Evolutionary conservation across 1,140 invertebrate genomes (phyloP), one percentile per base, ranked within the genome.

Genomic region (Drosophila willistoni): DNA sequence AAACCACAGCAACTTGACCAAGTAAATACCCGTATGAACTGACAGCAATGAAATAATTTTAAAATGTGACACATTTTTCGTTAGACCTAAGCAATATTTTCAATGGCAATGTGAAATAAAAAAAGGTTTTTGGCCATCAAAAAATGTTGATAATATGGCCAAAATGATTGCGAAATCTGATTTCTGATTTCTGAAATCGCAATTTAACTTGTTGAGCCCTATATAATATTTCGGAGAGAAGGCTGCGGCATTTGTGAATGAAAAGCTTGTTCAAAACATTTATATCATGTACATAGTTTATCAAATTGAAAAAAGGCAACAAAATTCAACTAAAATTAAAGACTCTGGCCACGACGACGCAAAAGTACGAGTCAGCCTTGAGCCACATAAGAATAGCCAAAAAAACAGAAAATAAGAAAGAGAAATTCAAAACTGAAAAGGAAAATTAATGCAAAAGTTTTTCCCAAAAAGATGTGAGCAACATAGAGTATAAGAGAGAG

Each of bases 261-360:
- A 34, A 34, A 34, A 34, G 6, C 7, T 9, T 34, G 34, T 34
- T 34, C 9, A 9, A 34, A 10, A 34, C 6, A 9, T 34, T 36
- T 9, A 12, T 5, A 10, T n/a, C n/a, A 34, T 51, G 47, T 29
- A 34, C 44, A 39, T 44, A 33, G 22, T 63, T 55, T 55, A 42
- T 55, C 44, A 47, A 51, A 51, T 1, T 22, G 10, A 51, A 51
- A 64, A 36, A 65, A 65, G 47, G 12, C 13, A 55, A 33, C n/a
- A 19, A 66, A 66, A 66, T 36, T 55, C 13, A 42, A 66, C 54
- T 66, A 41, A 47, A 44, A 44, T 63, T 63, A 63, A 44, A 63
- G 61, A 44, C 61, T 22, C 17, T 39, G 42, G 29, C 29, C 5
- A 13, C 56, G 33, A 59, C 33, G 56, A 14, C 34, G 33, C 56